Conservation (phyloP, 1,140 invertebrate species). For the Hypothenemus hampei region DNA sequence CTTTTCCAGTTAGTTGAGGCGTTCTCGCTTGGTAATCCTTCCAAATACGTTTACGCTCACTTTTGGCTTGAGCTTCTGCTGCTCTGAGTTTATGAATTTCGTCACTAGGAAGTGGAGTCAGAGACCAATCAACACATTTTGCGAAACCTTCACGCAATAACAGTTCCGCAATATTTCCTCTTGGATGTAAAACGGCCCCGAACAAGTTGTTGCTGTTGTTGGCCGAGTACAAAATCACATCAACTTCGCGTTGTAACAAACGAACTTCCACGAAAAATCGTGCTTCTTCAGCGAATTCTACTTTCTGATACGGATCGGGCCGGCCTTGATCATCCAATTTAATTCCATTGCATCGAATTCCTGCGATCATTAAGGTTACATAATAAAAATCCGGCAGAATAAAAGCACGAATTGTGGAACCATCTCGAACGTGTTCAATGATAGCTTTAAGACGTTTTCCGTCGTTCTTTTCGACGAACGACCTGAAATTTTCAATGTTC, state of each 20-base stretch:
- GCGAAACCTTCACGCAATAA: constrained; percentile 79
- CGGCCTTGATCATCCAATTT: constrained; percentile 65
- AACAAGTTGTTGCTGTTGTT: constrained; percentile 94
- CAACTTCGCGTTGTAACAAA: constrained; percentile 88
- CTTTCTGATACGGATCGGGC: constrained; percentile 52
- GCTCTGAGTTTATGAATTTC: constrained; percentile 71
- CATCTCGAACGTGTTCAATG: constrained; percentile 94
- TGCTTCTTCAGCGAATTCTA: constrained; percentile 74
- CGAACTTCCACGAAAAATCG: constrained; percentile 88
- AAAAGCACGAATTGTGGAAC: constrained; percentile 90
- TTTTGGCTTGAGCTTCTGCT: constrained; percentile 84
- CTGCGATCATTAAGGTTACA: constrained; percentile 91
- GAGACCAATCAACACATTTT: constrained; percentile 96
- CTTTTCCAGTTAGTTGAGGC: constrained; percentile 66
- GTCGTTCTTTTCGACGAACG: constrained; percentile 74
- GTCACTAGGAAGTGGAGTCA: constrained; percentile 76
- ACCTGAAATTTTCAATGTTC: constrained; percentile 75
- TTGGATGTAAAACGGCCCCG: constrained; percentile 90
- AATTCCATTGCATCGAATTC: constrained; percentile 79
- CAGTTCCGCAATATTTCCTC: constrained; percentile 88
- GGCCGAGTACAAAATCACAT: constrained; percentile 86
- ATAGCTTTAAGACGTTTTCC: constrained; percentile 79
- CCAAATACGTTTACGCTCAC: constrained; percentile 43
- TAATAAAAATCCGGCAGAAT: constrained; percentile 83
- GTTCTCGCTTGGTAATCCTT: constrained; percentile 64